Percentiles rank a stretch among this genome's conserved stretches.
These are phyloP conservation scores for Lacerta viridis DNA, from an alignment of 2,797 vertebrate genomes.

Conservation along the genomic window DNA sequence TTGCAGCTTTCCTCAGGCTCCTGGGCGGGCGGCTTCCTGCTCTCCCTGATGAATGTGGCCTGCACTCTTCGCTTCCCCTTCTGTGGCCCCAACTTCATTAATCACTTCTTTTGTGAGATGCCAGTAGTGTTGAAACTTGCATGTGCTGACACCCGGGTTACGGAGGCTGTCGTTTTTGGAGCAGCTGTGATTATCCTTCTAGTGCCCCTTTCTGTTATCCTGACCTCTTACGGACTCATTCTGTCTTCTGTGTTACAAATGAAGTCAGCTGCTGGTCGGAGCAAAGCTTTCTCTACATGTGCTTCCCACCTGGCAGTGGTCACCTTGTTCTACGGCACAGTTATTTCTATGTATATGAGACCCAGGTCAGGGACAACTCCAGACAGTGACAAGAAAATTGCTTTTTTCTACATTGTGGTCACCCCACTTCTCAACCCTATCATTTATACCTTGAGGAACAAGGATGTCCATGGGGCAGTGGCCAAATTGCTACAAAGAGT, in stretches of 20 bases:
- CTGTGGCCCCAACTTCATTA: conserved; percentile 45
- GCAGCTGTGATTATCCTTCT: background rate
- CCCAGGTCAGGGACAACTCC: conserved; percentile 49
- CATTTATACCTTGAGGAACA: conserved; percentile 72
- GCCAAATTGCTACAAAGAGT: conserved; percentile 41
- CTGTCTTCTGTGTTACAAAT: background rate
- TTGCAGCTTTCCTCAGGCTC: conserved; percentile 58
- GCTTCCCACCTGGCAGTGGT: conserved; percentile 25
- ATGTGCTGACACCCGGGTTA: conserved; percentile 50
- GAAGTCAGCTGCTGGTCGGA: background rate
- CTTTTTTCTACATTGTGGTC: conserved; percentile 65
- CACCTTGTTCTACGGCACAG: conserved; percentile 51
- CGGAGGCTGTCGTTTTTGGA: conserved; percentile 2
- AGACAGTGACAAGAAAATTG: conserved; percentile 61
- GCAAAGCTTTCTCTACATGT: background rate
- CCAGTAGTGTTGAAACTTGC: conserved; percentile 59
- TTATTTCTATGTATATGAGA: conserved; percentile 57
- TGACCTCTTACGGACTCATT: background rate
- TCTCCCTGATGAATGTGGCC: background rate
- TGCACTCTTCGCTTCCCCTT: conserved; percentile 35
- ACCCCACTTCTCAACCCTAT: conserved; percentile 73
- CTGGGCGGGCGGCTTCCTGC: conserved; percentile 67
- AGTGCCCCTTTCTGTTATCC: background rate
- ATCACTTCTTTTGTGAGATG: conserved; percentile 68
- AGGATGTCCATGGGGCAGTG: conserved; percentile 66